Evolutionary conservation across 2,888 invertebrate genomes (phyloP), one percentile per base, ranked within the genome.

Genomic region (Autographa pulchrina): DNA sequence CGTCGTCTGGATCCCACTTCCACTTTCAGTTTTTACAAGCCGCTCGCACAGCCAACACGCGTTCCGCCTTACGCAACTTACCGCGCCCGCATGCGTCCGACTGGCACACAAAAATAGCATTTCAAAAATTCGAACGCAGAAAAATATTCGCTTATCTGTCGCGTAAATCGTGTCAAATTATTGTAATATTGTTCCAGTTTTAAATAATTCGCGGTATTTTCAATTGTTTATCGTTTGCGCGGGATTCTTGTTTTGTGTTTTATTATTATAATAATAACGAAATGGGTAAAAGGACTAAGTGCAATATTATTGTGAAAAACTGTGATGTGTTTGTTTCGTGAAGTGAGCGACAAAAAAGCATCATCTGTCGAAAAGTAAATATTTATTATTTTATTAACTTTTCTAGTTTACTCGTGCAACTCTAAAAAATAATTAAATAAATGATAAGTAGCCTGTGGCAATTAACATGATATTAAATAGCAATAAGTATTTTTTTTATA

Each of bases 281-380:
- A 65, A 92, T 90, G 90, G 91, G 90, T 78, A 90, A 89, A 88
- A 92, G 91, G 91, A 92, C 84, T 78, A 86, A 86, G 81, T 88
- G 85, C 73, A 84, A 79, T 84, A 88, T 75, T 77, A 85, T 84
- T 85, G 84, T 84, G 77, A 82, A 81, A 83, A 86, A 69, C 73
- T 90, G 93, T 92, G 89, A 89, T 92, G 93, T 93, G 92, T 83
- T 88, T 89, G 85, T 92, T 94, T 86, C 89, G 91, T 93, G 91
- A 89, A 91, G 92, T 91, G 87, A 83, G 84, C 87, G 73, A 84
- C 83, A 88, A 82, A 86, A 86, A 91, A 87, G 84, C 95, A 95
- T 89, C 94, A 96, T 96, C 95, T 96, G 94, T 95, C 94, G 94
- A 94, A 95, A 96, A 93, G 95, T 96, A 94, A 94, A 63, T 76